Evolutionary conservation across 1,140 invertebrate species (phyloP), one percentile per base, ranked within the genome.

Genomic region (Polypedilum pembai): DNA sequence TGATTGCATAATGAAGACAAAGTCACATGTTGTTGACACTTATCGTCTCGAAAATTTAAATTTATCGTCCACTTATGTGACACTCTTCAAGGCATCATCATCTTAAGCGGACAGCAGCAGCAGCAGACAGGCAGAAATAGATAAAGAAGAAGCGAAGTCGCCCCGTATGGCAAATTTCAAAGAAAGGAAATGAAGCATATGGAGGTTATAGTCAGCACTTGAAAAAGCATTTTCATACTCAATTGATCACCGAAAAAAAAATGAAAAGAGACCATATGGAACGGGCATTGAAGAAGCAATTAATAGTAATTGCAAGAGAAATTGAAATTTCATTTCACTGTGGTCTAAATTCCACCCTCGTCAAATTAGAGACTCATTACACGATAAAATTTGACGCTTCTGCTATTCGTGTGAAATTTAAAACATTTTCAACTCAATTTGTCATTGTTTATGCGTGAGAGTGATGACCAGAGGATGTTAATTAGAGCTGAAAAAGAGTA

Each of bases 161-260:
- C 8, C 3, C 17, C 65, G 17, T 69, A 69, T 69, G 65, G 20
- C 65, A 69, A 69, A 69, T 21, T 69, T 69, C 65, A 69, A 18
- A 18, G 45, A 69, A 66, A 69, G 65, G 65, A 69, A 69, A 21
- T 20, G 17, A 18, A 69, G 7, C 65, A 69, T 69, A 69, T 69
- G 65, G 65, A 21, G 18, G 45, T 56, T 56, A 33, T 33, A n/a
- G 45, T 56, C n/a, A 33, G 45, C 10, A 56, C 45, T 56, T 56
- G n/a, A 56, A 56, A 17, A 66, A 3, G 10, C 63, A 66, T 66
- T 69, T 69, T 69, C 17, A 69, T 69, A 69, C 65, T 69, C 65
- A 69, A 69, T 69, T 69, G 65, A 69, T 69, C 65, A 69, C 65
- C 65, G 17, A 69, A 10, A 69, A 10, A 69, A 21, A 66, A 21